Percentiles rank a stretch among this genome's conserved stretches.
These are phyloP conservation scores for Gymnocephalus cernua DNA, from an alignment of 2,113 vertebrate species.

Conservation along the genomic window DNA sequence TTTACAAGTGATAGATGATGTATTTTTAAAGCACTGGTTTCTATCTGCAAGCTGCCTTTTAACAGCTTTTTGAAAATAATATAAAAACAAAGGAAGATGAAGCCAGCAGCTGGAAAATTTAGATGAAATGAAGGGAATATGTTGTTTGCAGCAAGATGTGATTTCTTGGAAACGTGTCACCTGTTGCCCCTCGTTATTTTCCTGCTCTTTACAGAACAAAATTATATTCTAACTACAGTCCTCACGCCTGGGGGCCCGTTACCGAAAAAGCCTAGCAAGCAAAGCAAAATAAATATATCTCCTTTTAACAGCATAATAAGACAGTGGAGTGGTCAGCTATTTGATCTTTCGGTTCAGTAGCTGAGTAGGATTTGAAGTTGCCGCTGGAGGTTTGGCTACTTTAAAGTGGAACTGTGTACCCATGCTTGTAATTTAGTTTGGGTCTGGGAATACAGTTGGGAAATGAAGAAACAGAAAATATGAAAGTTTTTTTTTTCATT, in stretches of 20 bases:
- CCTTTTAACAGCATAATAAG: constrained; percentile 23
- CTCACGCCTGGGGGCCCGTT: no score
- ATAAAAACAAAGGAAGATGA: neutral
- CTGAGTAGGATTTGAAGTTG: constrained; percentile 44
- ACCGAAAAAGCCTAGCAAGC: neutral
- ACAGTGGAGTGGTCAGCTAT: constrained; percentile 42
- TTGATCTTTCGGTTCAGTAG: constrained; percentile 52
- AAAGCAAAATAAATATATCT: constrained; percentile 3
- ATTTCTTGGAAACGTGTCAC: constrained; percentile 18
- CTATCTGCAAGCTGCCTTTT: neutral
- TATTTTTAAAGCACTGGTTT: neutral
- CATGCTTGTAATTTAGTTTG: constrained; percentile 58
- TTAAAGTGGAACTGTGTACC: constrained; percentile 55
- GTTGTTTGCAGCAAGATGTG: constrained; percentile 10
- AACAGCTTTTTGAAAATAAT: neutral
- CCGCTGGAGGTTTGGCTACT: constrained; percentile 49
- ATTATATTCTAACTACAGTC: no score
- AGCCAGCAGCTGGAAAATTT: neutral
- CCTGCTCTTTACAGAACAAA: no score
- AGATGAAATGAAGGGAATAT: neutral
- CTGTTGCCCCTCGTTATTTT: no score
- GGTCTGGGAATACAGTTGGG: constrained; percentile 40
- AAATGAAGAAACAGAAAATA: constrained; percentile 41
- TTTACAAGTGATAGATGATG: neutral
- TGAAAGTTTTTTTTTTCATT: neutral